Evolutionary conservation across 2,888 invertebrate species (phyloP).

Genomic region (Pammene fasciana): DNA sequence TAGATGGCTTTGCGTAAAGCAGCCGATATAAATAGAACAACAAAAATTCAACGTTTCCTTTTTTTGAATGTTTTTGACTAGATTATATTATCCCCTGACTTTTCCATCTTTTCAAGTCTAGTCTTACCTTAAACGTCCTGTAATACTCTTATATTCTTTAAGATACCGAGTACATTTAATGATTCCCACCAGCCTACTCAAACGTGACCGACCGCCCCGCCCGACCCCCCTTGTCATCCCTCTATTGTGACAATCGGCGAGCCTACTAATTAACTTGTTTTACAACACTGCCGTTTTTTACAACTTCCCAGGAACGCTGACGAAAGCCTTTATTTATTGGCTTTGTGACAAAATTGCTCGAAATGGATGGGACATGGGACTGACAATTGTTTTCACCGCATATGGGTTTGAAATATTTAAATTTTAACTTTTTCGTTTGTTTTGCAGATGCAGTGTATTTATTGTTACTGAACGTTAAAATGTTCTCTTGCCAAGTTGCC

Average conservation of each 20-base stretch:
- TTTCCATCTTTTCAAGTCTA: too few species aligned
- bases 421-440: background rate
- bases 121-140: background rate
- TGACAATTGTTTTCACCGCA: slow-evolving; percentile 2
- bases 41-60: background rate
- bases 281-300: slow-evolving; percentile 57
- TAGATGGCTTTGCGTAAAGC: too few species aligned
- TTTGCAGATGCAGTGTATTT: background rate
- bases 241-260: slow-evolving; percentile 66
- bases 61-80: background rate
- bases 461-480: background rate
- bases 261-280: slow-evolving; percentile 74
- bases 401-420: background rate
- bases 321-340: slow-evolving; percentile 18
- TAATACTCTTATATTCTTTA: background rate
- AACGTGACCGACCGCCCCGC: background rate
- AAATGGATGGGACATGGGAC: slow-evolving; percentile 10
- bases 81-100: background rate
- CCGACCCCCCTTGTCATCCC: slow-evolving; percentile 53
- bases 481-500: background rate
- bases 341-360: slow-evolving; percentile 1
- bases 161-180: background rate
- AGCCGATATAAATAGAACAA: background rate
- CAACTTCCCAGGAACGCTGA: slow-evolving; percentile 29
- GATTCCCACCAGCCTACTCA: background rate